These are phyloP conservation scores for Sarcophaga peregrina DNA, from an alignment of 1,140 invertebrate species.

Conservation along the genomic window DNA sequence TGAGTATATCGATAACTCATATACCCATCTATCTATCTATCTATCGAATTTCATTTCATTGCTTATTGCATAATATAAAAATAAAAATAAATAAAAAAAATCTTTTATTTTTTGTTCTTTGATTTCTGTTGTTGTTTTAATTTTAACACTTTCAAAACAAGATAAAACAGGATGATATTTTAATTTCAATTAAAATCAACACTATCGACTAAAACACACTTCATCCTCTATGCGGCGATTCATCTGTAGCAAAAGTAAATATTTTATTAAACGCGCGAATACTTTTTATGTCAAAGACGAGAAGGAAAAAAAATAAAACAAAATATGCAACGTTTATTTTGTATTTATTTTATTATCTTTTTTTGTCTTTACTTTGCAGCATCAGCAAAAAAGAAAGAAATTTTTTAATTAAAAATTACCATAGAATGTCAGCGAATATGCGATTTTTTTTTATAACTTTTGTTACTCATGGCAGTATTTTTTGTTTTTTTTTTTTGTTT, in stretches of 20 bases:
- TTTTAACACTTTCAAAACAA: slow-evolving; percentile 15
- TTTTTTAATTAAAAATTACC: neutral
- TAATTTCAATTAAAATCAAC: neutral
- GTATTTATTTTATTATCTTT: too few relatives aligned
- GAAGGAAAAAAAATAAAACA: neutral
- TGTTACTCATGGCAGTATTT: too few relatives aligned
- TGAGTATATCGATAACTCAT: too few relatives aligned
- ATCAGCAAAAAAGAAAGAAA: neutral
- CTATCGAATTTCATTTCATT: neutral
- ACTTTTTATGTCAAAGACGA: neutral
- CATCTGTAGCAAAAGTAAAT: too few relatives aligned
- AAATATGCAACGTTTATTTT: neutral
- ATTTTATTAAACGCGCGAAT: neutral
- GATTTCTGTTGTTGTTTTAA: neutral
- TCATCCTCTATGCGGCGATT: too few relatives aligned
- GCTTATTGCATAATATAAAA: neutral
- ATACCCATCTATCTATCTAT: neutral
- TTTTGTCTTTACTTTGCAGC: neutral
- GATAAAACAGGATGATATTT: slow-evolving; percentile 9
- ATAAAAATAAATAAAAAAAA: too few relatives aligned
- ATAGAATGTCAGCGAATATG: neutral
- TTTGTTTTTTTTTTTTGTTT: neutral
- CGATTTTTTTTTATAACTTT: too few relatives aligned
- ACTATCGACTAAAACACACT: neutral
- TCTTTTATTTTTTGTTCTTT: neutral